A percentile compares a stretch with the other conserved stretches of the same genome.
These are phyloP conservation scores for Cybosia mesomella DNA, from an alignment of 2,888 invertebrate species.

Conservation along the genomic window DNA sequence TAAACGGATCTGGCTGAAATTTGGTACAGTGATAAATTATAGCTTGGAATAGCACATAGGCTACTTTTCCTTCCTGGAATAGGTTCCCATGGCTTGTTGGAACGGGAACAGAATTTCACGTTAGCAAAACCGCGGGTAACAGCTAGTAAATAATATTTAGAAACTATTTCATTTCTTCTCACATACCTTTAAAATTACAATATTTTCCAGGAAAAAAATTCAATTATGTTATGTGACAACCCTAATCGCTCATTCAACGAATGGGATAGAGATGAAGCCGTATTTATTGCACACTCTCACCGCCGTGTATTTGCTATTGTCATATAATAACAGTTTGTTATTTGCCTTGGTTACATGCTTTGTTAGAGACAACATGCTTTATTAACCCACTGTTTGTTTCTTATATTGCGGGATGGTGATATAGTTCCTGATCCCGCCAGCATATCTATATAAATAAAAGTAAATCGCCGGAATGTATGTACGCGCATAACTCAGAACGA, in stretches of 20 bases:
- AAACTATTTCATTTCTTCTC: no score
- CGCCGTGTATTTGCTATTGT: constrained; percentile 70
- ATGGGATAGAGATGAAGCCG: constrained; percentile 74
- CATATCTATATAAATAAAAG: not conserved
- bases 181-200: no score
- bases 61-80: no score
- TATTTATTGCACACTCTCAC: constrained; percentile 75
- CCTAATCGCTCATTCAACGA: constrained; percentile 62
- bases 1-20: no score
- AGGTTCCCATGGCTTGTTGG: no score
- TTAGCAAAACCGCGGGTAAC: no score
- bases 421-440: not conserved
- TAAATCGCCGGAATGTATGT: no score
- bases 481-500: no score
- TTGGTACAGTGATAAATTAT: no score
- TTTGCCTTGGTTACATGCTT: constrained; percentile 51
- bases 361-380: constrained; percentile 40
- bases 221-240: constrained; percentile 4
- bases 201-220: not conserved
- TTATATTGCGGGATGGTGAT: constrained; percentile 2
- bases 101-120: no score
- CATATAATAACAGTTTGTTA: constrained; percentile 66
- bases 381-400: constrained; percentile 25
- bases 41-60: no score
- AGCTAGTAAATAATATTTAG: no score